Conservation (phyloP, 2,888 invertebrate genomes). For the Ornithoptera alexandrae region DNA sequence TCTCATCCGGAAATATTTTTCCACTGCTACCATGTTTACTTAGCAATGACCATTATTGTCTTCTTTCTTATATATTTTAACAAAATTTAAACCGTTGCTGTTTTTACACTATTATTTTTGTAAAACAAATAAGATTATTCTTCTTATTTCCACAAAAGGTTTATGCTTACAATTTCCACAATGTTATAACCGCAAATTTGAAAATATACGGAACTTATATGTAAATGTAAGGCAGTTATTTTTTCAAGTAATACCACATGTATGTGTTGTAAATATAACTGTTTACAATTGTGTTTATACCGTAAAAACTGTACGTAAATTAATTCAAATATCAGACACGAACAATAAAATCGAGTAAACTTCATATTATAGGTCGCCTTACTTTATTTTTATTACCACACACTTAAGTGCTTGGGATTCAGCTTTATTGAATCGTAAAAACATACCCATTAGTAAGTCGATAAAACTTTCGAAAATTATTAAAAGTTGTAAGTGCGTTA, state of each 20-base stretch:
- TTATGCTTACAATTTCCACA: background rate
- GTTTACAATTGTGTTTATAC: background rate
- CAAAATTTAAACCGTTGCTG: background rate
- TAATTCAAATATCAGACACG: background rate
- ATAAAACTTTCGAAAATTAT: slow-evolving; percentile 27
- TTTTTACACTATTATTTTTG: too few relatives aligned
- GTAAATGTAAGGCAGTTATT: too few relatives aligned
- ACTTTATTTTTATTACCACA: slow-evolving; percentile 24
- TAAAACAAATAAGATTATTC: background rate
- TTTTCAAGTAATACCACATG: too few relatives aligned
- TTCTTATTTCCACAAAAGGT: background rate
- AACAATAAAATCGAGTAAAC: slow-evolving; percentile 15
- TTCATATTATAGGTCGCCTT: slow-evolving; percentile 12
- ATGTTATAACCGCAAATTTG: background rate
- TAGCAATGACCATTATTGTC: background rate
- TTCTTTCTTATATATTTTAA: background rate
- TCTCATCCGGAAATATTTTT: slow-evolving; percentile 16
- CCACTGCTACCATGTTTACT: background rate
- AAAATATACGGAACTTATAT: too few relatives aligned
- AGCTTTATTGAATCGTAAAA: slow-evolving; percentile 27
- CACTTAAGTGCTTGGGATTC: slow-evolving; percentile 28
- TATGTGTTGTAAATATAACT: too few relatives aligned
- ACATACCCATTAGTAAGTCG: slow-evolving; percentile 19
- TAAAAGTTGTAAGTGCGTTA: background rate
- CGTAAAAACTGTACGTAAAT: background rate